These are phyloP conservation scores for Lepus americanus DNA, from an alignment of 2,113 vertebrate genomes.

Conservation along the genomic window DNA sequence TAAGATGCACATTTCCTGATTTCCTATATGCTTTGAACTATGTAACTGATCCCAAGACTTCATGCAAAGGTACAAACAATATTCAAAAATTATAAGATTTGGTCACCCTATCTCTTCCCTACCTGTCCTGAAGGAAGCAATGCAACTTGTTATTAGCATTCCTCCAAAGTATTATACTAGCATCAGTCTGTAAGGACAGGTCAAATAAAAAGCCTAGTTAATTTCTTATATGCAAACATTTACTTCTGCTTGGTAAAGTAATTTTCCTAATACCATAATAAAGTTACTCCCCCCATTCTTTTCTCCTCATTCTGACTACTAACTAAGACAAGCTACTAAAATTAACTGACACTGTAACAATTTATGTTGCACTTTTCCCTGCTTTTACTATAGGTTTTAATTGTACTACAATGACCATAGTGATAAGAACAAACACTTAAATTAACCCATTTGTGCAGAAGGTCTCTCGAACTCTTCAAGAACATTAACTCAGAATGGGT, in stretches of 20 bases:
- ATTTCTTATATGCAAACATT: background rate
- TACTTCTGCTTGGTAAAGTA: background rate
- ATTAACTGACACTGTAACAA: background rate
- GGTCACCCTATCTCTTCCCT: background rate
- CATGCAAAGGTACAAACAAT: background rate
- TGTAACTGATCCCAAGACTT: background rate
- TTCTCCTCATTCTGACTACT: background rate
- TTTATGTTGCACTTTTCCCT: background rate
- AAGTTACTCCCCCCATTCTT: background rate
- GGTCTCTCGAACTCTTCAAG: background rate
- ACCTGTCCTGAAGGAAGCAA: background rate
- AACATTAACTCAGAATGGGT: background rate
- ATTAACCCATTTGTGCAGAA: background rate
- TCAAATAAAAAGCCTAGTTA: background rate
- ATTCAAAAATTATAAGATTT: background rate
- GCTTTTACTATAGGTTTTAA: background rate
- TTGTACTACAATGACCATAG: background rate
- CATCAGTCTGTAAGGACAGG: background rate
- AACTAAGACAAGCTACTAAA: background rate
- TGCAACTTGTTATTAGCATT: accelerated
- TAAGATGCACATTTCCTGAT: background rate
- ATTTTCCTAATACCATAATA: background rate
- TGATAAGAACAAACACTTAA: background rate
- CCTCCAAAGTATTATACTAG: no score
- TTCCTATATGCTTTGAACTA: background rate